phyloP scores from a whole-genome alignment of 1,140 invertebrate genomes.

The Helicoverpa zea region DNA sequence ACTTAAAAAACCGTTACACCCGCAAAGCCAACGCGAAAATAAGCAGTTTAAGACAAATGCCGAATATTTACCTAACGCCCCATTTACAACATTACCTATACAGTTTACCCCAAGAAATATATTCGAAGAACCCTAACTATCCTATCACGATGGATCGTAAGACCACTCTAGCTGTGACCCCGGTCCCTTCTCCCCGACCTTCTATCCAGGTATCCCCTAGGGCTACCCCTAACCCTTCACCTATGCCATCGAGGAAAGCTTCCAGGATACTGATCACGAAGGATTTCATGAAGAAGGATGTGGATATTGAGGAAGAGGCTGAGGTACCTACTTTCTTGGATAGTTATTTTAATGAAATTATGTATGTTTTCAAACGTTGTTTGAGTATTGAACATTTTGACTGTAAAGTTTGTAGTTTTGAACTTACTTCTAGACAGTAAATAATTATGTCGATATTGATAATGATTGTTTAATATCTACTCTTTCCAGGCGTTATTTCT shows the following conservation, averaged over 20 bases:
- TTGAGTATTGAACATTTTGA: too few relatives aligned
- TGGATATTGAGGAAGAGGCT: constrained; percentile 59
- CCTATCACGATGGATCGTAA: constrained; percentile 32
- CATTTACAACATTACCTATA: constrained; percentile 41
- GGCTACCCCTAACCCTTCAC: constrained; percentile 10
- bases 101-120: constrained; percentile 22
- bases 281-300: constrained; percentile 62
- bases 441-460: too few relatives aligned
- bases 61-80: constrained; percentile 27
- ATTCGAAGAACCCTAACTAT: constrained; percentile 18
- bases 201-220: constrained; percentile 50
- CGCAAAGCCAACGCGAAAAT: constrained; percentile 4
- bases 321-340: constrained; percentile 57
- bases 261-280: constrained; percentile 54
- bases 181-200: constrained; percentile 36
- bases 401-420: too few relatives aligned
- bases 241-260: constrained; percentile 15
- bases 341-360: too few relatives aligned
- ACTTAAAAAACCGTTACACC: not conserved
- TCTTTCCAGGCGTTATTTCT: too few relatives aligned
- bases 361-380: too few relatives aligned
- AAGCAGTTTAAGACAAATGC: constrained; percentile 36
- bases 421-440: too few relatives aligned
- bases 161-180: constrained; percentile 2
- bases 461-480: too few relatives aligned